A percentile compares a stretch with the other conserved stretches of the same genome.
These are phyloP conservation scores for Paramacrobiotus metropolitanus DNA, from an alignment of 1,140 invertebrate genomes.

Conservation along the genomic window DNA sequence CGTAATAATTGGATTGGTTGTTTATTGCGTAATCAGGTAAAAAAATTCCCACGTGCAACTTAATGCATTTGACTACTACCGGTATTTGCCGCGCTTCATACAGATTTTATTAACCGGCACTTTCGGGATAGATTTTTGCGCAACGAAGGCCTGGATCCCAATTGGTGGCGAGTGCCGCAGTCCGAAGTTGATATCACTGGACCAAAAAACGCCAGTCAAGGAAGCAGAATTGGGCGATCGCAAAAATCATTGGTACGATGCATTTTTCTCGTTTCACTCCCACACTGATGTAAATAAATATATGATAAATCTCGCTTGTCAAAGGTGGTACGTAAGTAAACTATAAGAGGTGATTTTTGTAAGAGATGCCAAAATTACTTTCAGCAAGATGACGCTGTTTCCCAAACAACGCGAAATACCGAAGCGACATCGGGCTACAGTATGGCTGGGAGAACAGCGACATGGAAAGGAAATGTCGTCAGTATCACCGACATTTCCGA, in stretches of 20 bases:
- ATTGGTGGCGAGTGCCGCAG: background rate
- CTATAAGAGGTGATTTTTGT: background rate
- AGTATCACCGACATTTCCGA: background rate
- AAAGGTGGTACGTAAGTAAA: background rate
- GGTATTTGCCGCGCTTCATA: background rate
- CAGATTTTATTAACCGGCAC: background rate
- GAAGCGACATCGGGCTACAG: background rate
- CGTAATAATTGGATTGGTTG: background rate
- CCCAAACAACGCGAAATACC: background rate
- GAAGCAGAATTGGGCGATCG: background rate
- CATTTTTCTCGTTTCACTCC: background rate
- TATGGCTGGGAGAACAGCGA: background rate
- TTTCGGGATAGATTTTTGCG: background rate
- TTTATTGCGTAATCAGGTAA: background rate
- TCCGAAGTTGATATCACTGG: background rate
- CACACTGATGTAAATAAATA: too few relatives aligned
- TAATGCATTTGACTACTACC: too few relatives aligned
- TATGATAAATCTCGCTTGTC: background rate
- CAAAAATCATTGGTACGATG: background rate
- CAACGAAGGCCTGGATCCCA: conserved; percentile 1
- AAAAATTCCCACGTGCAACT: too few relatives aligned
- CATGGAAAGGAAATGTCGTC: conserved; percentile 3
- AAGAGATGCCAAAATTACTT: too few relatives aligned
- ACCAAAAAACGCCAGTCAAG: background rate
- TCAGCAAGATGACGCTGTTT: background rate